Evolutionary conservation across 2,797 vertebrate species (phyloP).

Genomic region (Macroramphosus scolopax): DNA sequence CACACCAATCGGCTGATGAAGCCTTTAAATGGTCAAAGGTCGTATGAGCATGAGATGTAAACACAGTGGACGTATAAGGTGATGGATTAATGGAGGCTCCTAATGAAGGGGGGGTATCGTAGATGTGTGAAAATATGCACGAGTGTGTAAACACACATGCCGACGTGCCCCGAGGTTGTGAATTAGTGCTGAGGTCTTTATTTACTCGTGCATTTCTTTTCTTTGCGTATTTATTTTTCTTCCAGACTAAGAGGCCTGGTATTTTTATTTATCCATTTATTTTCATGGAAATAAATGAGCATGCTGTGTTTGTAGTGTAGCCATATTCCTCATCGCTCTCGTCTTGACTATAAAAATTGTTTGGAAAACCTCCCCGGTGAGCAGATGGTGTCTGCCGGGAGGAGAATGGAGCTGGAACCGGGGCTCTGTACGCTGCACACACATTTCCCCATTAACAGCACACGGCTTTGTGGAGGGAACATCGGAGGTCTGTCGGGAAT

Average conservation of each 20-base stretch:
- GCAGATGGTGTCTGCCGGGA: constrained; percentile 78
- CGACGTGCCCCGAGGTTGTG: not conserved
- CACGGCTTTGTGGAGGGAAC: constrained; percentile 54
- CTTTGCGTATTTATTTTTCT: too few species aligned
- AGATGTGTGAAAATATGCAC: not conserved
- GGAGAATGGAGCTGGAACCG: constrained; percentile 66
- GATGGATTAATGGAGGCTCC: too few species aligned
- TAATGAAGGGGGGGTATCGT: too few species aligned
- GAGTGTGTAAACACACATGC: not conserved
- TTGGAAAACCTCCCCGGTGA: constrained; percentile 73
- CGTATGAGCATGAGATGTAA: too few species aligned
- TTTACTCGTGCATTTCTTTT: too few species aligned
- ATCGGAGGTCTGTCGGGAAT: constrained; percentile 58
- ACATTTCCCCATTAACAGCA: constrained; percentile 35
- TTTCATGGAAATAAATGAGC: constrained; percentile 14
- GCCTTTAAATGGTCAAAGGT: too few species aligned
- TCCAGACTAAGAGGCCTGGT: too few species aligned
- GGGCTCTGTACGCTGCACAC: constrained; percentile 51
- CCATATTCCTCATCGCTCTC: constrained; percentile 48
- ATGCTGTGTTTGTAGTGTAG: constrained; percentile 43
- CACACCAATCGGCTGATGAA: too few species aligned
- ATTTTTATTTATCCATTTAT: not conserved
- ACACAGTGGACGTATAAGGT: too few species aligned
- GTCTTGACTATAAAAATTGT: constrained; percentile 64
- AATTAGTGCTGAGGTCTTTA: constrained; percentile 1